Evolutionary conservation across 2,113 vertebrate species (phyloP).

Genomic region (Pterocles orientalis): DNA sequence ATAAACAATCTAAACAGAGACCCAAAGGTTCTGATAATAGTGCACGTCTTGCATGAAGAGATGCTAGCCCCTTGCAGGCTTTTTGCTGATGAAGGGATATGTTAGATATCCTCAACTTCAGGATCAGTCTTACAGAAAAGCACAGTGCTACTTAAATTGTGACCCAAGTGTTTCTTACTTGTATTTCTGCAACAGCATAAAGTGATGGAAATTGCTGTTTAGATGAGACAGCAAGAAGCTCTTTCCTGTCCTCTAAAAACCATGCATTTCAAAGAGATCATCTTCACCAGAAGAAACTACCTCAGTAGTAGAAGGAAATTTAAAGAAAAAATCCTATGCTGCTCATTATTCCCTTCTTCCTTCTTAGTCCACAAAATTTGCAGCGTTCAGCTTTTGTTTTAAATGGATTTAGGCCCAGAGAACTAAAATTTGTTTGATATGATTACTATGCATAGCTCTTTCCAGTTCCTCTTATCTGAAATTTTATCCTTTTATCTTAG

Average conservation of each 20-base stretch:
- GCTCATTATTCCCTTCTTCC: background rate
- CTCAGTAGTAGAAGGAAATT: background rate
- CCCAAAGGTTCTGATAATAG: background rate
- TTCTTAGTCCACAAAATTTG: background rate
- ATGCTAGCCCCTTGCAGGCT: background rate
- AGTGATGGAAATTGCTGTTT: background rate
- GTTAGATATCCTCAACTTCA: background rate
- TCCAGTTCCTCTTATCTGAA: slow-evolving; percentile 20
- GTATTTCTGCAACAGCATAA: background rate
- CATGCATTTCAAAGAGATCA: background rate
- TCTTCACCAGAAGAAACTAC: background rate
- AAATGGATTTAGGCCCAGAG: background rate
- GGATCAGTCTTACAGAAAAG: background rate
- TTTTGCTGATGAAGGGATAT: background rate
- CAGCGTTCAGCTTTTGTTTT: background rate
- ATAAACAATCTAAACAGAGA: background rate
- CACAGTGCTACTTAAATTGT: background rate
- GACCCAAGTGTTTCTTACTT: background rate
- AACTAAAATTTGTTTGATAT: slow-evolving; percentile 40
- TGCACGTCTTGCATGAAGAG: background rate
- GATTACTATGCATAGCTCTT: slow-evolving; percentile 1
- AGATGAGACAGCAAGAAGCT: background rate
- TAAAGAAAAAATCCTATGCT: background rate
- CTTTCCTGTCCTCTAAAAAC: background rate
- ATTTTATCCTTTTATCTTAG: slow-evolving; percentile 46